Conservation (phyloP, 2,113 vertebrate genomes). For the Orcinus orca region DNA sequence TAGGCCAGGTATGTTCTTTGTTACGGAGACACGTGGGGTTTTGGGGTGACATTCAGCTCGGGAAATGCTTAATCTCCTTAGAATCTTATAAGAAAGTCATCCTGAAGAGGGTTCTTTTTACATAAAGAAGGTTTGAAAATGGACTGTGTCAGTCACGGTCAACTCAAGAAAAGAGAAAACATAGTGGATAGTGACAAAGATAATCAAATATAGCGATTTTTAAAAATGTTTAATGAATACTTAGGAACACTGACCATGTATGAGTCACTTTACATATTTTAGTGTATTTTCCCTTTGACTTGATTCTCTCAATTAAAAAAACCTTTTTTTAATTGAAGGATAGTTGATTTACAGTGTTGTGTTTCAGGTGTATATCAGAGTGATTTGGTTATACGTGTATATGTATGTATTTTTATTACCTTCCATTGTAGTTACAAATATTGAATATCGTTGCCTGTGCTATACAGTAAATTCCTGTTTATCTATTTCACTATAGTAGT, state of each 20-base stretch:
- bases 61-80: not conserved
- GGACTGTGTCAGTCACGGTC: not conserved
- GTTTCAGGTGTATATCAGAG: not conserved
- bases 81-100: not conserved
- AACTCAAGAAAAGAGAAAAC: not conserved
- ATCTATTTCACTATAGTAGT: no score
- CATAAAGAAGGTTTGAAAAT: not conserved
- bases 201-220: no score
- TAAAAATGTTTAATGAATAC: not conserved
- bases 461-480: no score
- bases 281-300: not conserved
- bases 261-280: not conserved
- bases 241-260: not conserved
- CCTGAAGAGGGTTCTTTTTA: not conserved
- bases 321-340: not conserved
- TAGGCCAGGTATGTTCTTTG: conserved; percentile 91
- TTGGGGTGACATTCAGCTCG: not conserved
- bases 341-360: not conserved
- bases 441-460: no score
- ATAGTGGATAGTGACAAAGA: fast-evolving
- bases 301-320: not conserved
- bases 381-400: no score
- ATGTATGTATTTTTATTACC: no score
- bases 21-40: not conserved
- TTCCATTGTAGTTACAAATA: no score